Evolutionary conservation across 35 echinoderm and acorn worm species (phyloP), one percentile per base, ranked within the genome.

Genomic region (Heliocidaris tuberculata): DNA sequence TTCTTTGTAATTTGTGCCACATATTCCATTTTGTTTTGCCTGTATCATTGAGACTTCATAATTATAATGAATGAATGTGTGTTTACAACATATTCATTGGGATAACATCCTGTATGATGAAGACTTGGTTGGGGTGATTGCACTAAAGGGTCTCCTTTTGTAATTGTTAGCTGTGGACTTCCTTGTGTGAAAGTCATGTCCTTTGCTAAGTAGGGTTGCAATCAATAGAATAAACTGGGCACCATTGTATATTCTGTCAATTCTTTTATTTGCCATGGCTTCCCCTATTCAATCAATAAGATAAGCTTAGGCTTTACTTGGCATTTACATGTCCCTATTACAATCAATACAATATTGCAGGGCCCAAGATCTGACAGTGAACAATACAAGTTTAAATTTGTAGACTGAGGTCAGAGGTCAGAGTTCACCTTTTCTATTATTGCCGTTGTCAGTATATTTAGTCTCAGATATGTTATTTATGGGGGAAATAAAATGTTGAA

Each of bases 221-320:
- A 78, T 78, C 65, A 78, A 78, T 78, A 78, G 0, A 78, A 78
- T n/a, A 78, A 78, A 78, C 65, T 78, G 21, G 21, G 27, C 65
- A 78, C 27, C 4, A 78, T 78, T 78, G 65, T 78, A n/a, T 78
- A 27, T 42, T 78, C 65, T n/a, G 17, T 78, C 65, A 21, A 78
- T 27, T 78, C 27, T 78, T 78, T 5, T 78, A 24, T 78, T 78
- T 78, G 65, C 27, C 21, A 78, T n/a, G 27, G 65, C 65, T 78
- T 19, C 65, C 27, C 65, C 65, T n/a, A 70, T 70, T 78, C 65
- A 78, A 78, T 78, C 65, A 78, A 78, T 78, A 78, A 78, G 65
- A 78, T 78, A 17, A n/a, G 21, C 65, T 78, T 70, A 24, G 60
- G 60, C 60, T 70, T 19, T 8, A n/a, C 65, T n/a, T 7, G 2